Evolutionary conservation across 2,113 vertebrate species (phyloP).

Genomic region (Rana temporaria): DNA sequence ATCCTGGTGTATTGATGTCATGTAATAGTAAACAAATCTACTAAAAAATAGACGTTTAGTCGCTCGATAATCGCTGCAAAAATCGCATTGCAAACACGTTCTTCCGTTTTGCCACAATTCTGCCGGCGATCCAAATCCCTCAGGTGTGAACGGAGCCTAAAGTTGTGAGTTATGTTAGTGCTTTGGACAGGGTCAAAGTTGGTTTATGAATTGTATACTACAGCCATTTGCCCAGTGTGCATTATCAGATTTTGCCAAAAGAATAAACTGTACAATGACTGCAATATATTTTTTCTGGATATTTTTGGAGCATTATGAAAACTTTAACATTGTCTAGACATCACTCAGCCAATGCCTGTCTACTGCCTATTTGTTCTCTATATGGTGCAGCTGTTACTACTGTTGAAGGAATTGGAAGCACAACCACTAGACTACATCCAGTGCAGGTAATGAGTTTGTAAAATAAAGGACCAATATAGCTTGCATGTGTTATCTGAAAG

Average conservation of each 20-base stretch:
- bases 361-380: slow-evolving; percentile 80
- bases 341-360: slow-evolving; percentile 79
- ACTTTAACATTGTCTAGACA: slow-evolving; percentile 75
- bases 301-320: neutral
- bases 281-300: neutral
- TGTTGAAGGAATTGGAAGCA: slow-evolving; percentile 83
- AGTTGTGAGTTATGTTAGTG: too few species aligned
- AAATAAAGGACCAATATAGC: too few species aligned
- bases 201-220: neutral
- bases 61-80: too few species aligned
- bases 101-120: too few species aligned
- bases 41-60: too few species aligned
- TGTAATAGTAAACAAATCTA: too few species aligned
- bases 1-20: too few species aligned
- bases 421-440: slow-evolving; percentile 79
- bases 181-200: too few species aligned
- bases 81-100: too few species aligned
- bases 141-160: too few species aligned
- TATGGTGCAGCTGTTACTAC: slow-evolving; percentile 81
- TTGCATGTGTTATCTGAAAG: too few species aligned
- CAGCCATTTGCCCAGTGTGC: neutral
- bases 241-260: neutral
- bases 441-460: slow-evolving; percentile 74
- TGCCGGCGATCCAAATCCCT: too few species aligned
- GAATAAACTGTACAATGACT: neutral